Base-by-base conservation (phyloP, 1,140 invertebrate species). In the Drosophila guanche region DNA sequence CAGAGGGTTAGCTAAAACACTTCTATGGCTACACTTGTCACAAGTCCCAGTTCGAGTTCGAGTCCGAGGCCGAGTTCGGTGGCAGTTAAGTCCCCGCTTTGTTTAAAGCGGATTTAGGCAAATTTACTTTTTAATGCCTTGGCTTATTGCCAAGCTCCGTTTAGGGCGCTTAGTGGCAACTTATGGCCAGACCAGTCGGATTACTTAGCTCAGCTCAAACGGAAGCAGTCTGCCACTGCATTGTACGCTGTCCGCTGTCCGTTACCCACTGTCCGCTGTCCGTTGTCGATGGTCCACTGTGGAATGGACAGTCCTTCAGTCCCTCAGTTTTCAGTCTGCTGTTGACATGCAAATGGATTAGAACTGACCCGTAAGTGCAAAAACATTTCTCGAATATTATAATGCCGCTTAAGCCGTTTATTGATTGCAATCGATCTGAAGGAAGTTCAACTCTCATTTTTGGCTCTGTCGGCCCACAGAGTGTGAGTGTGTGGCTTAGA, bases 121-220 rank as follows among this genome's bases (percentile, higher is more conserved):
- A 86, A 86, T 86, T 86, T 86, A 86, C 81, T 86, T 86, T 86
- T 72, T 86, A 86, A 86, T 86, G 70, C 83, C 52, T 76, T 86
- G 80, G 80, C 80, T 84, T 81, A 86, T 85, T 88, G 83, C 77
- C 80, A 50, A 75, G 60, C 83, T 81, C 40, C 81, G 65, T 70
- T 86, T 86, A 86, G 81, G 56, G 76, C 67, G 76, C 76, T 86
- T 80, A 80, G 65, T 78, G 79, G 75, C 80, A 79, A 75, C 65
- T 79, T 71, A 37, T 25, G 25, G 40, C 52, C 37, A 41, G 65
- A 59, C 60, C 56, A 22, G 43, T 14, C 40, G 62, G 56, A 57
- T 77, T 79, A 86, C 76, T 37, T 12, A 12, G 10, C 29, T 37
- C 73, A 73, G 54, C 60, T 22, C 50, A 53, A 79, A 73, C 79